A percentile compares a stretch with the other conserved stretches of the same genome.
Evolutionary conservation across 2,888 invertebrate genomes (phyloP).

Genomic region (Dinocampus coccinellae): DNA sequence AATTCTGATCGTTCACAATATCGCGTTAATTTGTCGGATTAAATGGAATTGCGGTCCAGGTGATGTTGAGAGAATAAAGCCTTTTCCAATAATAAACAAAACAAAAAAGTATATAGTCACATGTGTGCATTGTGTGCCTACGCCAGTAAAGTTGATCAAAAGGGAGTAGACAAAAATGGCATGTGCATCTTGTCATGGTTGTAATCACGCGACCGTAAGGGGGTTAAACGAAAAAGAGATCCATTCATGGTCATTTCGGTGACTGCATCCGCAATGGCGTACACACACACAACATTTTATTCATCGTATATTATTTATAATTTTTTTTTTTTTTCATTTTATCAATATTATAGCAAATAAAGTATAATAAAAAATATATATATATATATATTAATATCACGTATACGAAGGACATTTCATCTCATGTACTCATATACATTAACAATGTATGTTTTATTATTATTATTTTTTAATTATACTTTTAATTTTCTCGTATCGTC

Average conservation of each 20-base stretch:
- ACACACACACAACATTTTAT: not conserved
- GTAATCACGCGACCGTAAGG: slow-evolving; percentile 32
- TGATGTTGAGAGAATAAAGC: slow-evolving; percentile 16
- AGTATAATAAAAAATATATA: not conserved
- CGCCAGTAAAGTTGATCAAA: slow-evolving; percentile 37
- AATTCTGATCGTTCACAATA: not conserved
- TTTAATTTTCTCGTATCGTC: slow-evolving; percentile 2
- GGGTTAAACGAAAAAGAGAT: slow-evolving; percentile 39
- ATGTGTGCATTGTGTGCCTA: slow-evolving; percentile 18
- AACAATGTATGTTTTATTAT: not conserved
- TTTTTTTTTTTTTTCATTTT: not conserved
- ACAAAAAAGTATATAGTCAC: not conserved
- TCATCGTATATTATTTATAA: not conserved
- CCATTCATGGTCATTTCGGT: slow-evolving; percentile 46
- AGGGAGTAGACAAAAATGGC: slow-evolving; percentile 35
- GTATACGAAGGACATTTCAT: not conserved
- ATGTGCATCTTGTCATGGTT: slow-evolving; percentile 41
- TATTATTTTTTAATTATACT: slow-evolving; percentile 1
- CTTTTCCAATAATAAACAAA: not conserved
- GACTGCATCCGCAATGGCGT: slow-evolving; percentile 31
- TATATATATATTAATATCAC: too few relatives aligned
- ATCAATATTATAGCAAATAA: not conserved
- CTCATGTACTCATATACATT: not conserved
- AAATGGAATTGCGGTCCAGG: slow-evolving; percentile 11
- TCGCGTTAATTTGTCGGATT: slow-evolving; percentile 35